Base-by-base conservation (phyloP, 2,888 invertebrate species). In the Amblyjoppa proteus region DNA sequence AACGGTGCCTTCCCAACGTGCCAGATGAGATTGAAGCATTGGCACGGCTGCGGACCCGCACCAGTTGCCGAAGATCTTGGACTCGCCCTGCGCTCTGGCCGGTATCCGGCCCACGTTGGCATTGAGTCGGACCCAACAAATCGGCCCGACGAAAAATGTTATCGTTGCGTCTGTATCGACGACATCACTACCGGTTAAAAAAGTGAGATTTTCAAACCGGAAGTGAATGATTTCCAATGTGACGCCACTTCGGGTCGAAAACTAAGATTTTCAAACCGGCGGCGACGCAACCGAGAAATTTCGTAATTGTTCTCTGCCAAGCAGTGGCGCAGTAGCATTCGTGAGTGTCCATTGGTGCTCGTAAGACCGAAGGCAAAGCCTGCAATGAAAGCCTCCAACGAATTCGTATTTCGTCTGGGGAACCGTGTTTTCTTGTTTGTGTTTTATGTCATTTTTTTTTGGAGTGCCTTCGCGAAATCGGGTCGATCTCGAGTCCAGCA, bases 401-500 rank as follows among this genome's bases (percentile, higher is more conserved):
- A 64, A 34, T 31, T n/a, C 56, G 45, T 13, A 31, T 51, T 73
- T 71, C 41, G 66, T 68, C n/a, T 38, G 56, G 5, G 0, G 6
- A 66, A 49, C 13, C 11, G 68, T 6, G 56, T 16, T 68, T 69
- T 68, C 11, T n/a, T 34, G 77, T n/a, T 53, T 56, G 58, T 41
- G 45, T 49, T 49, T 16, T 16, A 49, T 49, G 45, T 49, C 13
- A 16, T 9, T 68, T 53, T 68, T 70, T 16, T 41, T 16, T 68
- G 5, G 28, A 49, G 13, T 11, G 13, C 16, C 25, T 34, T 61
- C 53, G 61, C 53, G 5, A 81, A 74, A 49, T 76, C 66, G 68
- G 68, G 68, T 49, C 16, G 64, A 74, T 84, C 81, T 81, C 16
- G 77, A 81, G 73, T 81, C 80, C 68, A 28, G 58, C 81, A 81